phyloP scores from a whole-genome alignment of 2,888 invertebrate species.

The Alsophila aescularia region DNA sequence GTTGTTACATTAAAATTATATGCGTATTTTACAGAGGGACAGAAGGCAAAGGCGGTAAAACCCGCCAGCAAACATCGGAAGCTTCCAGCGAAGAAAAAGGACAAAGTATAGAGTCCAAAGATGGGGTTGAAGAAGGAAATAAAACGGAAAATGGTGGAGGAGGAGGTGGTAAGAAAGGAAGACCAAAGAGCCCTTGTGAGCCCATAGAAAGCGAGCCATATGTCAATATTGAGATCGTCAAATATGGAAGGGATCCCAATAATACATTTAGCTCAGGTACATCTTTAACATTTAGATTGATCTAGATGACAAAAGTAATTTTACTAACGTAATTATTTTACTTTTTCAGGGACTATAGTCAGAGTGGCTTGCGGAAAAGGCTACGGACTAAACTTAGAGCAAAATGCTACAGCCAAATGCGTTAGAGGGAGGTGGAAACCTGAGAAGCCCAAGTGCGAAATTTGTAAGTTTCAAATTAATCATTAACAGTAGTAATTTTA shows the following conservation, averaged over 20 bases:
- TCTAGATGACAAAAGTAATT: not conserved
- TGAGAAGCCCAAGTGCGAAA: slow-evolving; percentile 90
- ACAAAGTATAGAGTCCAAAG: slow-evolving; percentile 32
- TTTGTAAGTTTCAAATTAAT: slow-evolving; percentile 83
- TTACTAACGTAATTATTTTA: not conserved
- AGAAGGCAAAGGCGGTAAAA: slow-evolving; percentile 73
- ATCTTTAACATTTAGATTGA: not conserved
- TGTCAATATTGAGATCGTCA: slow-evolving; percentile 88
- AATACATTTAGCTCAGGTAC: slow-evolving; percentile 88
- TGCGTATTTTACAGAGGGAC: slow-evolving; percentile 57
- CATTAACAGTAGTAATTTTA: not conserved
- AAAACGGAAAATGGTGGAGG: slow-evolving; percentile 60
- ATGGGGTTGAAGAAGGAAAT: slow-evolving; percentile 42
- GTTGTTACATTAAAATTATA: not conserved
- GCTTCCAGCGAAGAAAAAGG: slow-evolving; percentile 49
- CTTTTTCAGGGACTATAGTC: slow-evolving; percentile 86
- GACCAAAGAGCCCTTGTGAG: slow-evolving; percentile 87
- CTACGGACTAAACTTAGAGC: slow-evolving; percentile 89
- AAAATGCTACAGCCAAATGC: slow-evolving; percentile 91
- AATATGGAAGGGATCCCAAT: slow-evolving; percentile 88
- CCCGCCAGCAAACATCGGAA: slow-evolving; percentile 54
- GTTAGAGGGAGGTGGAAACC: slow-evolving; percentile 94
- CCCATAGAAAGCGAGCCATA: slow-evolving; percentile 86
- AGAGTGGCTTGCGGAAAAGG: slow-evolving; percentile 91
- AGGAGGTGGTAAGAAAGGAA: slow-evolving; percentile 72